Evolutionary conservation across 2,888 invertebrate genomes (phyloP).

Genomic region (Kryphioiulus occultus): DNA sequence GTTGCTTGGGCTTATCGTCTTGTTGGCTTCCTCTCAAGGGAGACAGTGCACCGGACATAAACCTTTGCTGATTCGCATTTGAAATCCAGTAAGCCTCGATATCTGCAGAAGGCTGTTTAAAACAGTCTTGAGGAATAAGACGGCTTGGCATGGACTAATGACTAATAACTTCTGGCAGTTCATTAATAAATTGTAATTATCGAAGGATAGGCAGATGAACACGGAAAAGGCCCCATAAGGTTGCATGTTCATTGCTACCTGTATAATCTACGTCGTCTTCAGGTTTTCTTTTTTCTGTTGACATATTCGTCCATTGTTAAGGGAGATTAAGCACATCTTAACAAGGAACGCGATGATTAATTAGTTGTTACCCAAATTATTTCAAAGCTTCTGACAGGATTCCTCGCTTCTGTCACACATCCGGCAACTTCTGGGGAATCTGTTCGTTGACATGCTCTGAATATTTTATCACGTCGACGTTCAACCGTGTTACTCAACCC

Average conservation of each 20-base stretch:
- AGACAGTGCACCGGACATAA: not conserved
- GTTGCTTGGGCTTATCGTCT: not conserved
- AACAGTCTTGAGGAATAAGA: not conserved
- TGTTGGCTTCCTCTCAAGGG: not conserved
- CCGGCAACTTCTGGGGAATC: not conserved
- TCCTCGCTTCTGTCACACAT: not conserved
- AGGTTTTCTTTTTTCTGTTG: not conserved
- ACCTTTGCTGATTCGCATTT: not conserved
- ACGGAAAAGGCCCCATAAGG: not conserved
- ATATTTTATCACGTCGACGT: not conserved
- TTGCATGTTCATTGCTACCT: too few species aligned
- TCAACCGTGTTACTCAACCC: not conserved
- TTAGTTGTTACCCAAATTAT: not conserved
- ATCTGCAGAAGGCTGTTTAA: not conserved
- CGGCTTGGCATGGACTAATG: not conserved
- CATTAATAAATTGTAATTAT: constrained; percentile 22
- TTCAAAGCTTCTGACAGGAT: not conserved
- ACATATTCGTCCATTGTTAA: not conserved
- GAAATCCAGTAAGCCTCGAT: not conserved
- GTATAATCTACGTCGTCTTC: not conserved
- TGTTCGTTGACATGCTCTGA: not conserved
- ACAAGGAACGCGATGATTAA: not conserved
- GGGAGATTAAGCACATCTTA: not conserved
- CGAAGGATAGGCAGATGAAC: not conserved
- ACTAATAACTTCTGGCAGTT: constrained; percentile 29